A percentile compares a stretch with the other conserved stretches of the same genome.
Conservation (phyloP, 1,140 invertebrate species). For the Rhopalosiphum maidis region DNA sequence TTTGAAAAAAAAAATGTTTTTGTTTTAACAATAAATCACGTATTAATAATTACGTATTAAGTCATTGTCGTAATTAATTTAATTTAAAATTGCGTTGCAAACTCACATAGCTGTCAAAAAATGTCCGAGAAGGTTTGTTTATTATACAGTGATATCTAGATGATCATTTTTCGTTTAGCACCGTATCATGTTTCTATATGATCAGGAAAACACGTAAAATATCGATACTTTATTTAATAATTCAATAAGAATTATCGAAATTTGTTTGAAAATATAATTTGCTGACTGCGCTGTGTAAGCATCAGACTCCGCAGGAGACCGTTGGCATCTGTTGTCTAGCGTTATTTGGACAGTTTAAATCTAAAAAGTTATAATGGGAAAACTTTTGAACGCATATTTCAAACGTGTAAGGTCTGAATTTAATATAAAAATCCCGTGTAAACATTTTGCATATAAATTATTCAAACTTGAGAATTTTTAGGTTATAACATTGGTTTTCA, state of each 20-base stretch:
- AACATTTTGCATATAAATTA: slow-evolving; percentile 39
- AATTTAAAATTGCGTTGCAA: not conserved
- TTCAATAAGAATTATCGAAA: slow-evolving; percentile 6
- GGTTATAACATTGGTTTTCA: not conserved
- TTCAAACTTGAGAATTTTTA: not conserved
- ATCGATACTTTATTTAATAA: not conserved
- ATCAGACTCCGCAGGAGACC: not conserved
- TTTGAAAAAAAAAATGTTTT: not conserved
- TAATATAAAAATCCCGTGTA: slow-evolving; percentile 38
- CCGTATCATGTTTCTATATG: not conserved
- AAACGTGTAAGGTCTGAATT: slow-evolving; percentile 35
- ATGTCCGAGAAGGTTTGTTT: not conserved
- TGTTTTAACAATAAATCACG: not conserved
- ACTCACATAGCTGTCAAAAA: not conserved
- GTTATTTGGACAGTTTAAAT: slow-evolving; percentile 53
- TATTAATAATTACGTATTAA: not conserved
- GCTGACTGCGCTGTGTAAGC: not conserved
- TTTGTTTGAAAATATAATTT: not conserved
- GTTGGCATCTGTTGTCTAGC: slow-evolving; percentile 50
- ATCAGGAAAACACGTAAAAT: not conserved
- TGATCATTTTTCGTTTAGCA: not conserved
- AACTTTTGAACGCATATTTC: slow-evolving; percentile 46
- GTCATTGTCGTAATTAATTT: not conserved
- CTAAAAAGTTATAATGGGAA: slow-evolving; percentile 56
- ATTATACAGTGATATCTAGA: not conserved